Evolutionary conservation across 2,113 vertebrate genomes (phyloP), one percentile per base, ranked within the genome.

Genomic region (Antigone vipio): DNA sequence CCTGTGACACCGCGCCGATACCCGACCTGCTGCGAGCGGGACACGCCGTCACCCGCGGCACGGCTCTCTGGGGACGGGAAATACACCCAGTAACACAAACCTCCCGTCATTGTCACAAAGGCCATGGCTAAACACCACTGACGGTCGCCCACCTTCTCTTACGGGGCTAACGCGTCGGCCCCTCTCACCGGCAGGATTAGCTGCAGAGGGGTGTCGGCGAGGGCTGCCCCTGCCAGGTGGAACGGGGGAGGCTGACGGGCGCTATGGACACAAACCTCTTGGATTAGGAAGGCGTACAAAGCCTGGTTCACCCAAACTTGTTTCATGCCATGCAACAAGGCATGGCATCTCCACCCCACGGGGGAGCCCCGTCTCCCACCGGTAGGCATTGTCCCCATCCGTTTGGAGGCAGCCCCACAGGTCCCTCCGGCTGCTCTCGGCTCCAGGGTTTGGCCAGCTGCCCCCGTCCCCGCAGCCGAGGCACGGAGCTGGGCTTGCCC

Each of bases 61-160:
- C 67, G 59, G 53, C 58, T 45, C 82, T 22, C 34, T 24, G 78
- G 68, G 56, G 50, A 55, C 5, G 0, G 52, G 52, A 32, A 35
- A 44, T 8, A 47, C 71, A 75, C 47, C n/a, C 42, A 10, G n/a
- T 5, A 1, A 40, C 56, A 80, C 79, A 80, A 79, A 79, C 30
- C 19, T 62, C 12, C 19, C 0, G 0, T 27, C 44, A 4, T 0
- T 7, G 4, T 40, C 84, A 58, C 7, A 2, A 58, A 47, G 35
- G 20, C 78, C 34, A 3, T 3, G 29, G 74, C 15, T 66, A 4
- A 69, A 26, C 0, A 2, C 30, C 0, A 0, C 42, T 45, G 45
- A 27, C 0, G 0, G 30, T 17, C 19, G 0, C 14, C 35, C 30
- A n/a, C 75, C 52, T 66, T 47, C 21, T 45, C 40, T 34, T 27